These are phyloP conservation scores for Echinarachnius parma DNA, from an alignment of 53 echinoderm and acorn worm species.

Conservation along the genomic window DNA sequence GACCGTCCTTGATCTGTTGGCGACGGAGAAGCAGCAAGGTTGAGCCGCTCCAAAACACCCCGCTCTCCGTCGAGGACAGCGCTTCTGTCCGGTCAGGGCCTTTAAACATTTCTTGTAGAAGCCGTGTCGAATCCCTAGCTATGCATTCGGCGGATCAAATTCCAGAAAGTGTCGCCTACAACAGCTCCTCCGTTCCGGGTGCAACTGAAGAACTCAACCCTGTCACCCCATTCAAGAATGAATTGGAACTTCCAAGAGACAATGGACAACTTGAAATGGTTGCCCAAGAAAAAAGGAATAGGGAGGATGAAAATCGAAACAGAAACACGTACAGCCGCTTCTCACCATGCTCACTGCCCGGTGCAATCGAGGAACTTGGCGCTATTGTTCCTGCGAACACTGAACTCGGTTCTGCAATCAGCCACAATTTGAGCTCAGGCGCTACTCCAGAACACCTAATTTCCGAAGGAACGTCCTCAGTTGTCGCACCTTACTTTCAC, in stretches of 20 bases:
- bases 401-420: too few relatives aligned
- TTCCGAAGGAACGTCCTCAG: not conserved
- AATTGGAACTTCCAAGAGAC: not conserved
- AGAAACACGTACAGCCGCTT: too few relatives aligned
- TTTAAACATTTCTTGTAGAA: not conserved
- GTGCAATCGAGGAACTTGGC: slow-evolving; percentile 1
- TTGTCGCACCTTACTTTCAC: not conserved
- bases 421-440: too few relatives aligned
- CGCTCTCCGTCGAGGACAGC: not conserved
- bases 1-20: too few relatives aligned
- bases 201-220: slow-evolving; percentile 1
- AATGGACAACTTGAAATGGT: too few relatives aligned
- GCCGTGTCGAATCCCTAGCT: not conserved
- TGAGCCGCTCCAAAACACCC: too few relatives aligned
- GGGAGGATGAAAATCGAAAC: too few relatives aligned
- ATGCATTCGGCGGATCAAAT: not conserved
- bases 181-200: slow-evolving; percentile 4
- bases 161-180: not conserved
- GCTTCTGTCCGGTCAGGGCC: not conserved
- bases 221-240: not conserved
- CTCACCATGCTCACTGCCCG: slow-evolving; percentile 2
- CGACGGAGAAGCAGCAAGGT: too few relatives aligned
- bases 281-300: too few relatives aligned
- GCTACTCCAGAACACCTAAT: not conserved
- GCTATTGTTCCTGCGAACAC: too few relatives aligned